phyloP scores from a whole-genome alignment of 2,113 vertebrate species.

The Benitochromis conjunctus region DNA sequence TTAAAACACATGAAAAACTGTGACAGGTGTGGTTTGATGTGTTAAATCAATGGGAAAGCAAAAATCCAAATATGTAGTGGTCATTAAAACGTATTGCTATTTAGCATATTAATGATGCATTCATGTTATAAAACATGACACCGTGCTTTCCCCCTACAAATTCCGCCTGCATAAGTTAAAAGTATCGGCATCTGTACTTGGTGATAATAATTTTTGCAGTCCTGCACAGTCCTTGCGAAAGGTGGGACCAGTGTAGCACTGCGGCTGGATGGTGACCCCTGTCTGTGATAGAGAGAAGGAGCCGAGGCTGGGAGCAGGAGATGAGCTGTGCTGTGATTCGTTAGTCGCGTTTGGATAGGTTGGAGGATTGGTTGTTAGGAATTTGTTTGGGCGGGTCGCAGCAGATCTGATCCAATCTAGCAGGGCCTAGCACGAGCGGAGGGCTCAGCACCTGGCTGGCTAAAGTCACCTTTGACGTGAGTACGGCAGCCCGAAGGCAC shows the following conservation, averaged over 20 bases:
- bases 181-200: neutral
- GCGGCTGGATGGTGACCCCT: slow-evolving; percentile 46
- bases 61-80: neutral
- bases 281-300: slow-evolving; percentile 23
- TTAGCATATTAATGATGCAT: neutral
- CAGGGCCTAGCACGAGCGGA: accelerated
- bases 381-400: neutral
- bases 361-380: neutral
- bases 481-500: neutral
- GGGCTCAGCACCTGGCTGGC: neutral
- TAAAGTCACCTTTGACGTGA: neutral
- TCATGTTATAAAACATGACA: neutral
- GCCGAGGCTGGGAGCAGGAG: neutral
- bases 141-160: neutral
- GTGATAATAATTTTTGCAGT: neutral
- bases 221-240: neutral
- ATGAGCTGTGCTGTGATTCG: neutral
- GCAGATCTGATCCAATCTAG: neutral
- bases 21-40: too few species aligned
- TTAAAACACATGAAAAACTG: too few species aligned
- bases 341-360: neutral
- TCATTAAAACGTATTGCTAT: neutral
- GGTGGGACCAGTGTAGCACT: neutral
- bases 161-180: neutral
- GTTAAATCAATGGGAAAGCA: neutral